Conservation (phyloP, 1,140 invertebrate species). For the Drosophila pseudoananassae region DNA sequence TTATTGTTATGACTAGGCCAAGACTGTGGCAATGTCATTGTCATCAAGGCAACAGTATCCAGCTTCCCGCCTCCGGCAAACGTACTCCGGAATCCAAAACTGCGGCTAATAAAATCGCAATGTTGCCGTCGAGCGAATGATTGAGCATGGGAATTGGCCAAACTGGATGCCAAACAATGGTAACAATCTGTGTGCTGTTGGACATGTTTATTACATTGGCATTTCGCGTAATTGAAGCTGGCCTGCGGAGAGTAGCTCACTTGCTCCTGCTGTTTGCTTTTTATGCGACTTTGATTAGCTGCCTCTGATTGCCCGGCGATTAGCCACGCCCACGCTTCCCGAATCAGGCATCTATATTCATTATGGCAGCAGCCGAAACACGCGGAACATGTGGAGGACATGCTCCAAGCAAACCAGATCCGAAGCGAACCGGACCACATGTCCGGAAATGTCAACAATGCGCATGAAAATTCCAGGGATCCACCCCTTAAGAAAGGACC, state of each 20-base stretch:
- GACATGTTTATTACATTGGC: slow-evolving; percentile 80
- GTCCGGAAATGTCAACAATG: slow-evolving; percentile 82
- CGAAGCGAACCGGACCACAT: slow-evolving; percentile 58
- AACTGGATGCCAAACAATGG: slow-evolving; percentile 44
- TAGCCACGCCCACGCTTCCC: slow-evolving; percentile 75
- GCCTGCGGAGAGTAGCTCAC: slow-evolving; percentile 27
- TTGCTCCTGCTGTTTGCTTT: slow-evolving; percentile 43
- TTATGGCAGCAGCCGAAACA: slow-evolving; percentile 59
- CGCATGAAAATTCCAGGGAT: slow-evolving; percentile 77
- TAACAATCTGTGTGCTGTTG: slow-evolving; percentile 71
- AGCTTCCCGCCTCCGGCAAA: neutral
- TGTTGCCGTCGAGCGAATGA: slow-evolving; percentile 52
- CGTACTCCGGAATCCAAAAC: neutral
- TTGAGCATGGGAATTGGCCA: slow-evolving; percentile 43
- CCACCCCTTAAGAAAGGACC: slow-evolving; percentile 40
- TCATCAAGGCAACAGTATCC: slow-evolving; percentile 35
- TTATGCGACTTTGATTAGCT: slow-evolving; percentile 79
- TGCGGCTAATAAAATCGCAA: slow-evolving; percentile 59
- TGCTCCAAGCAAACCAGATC: slow-evolving; percentile 27
- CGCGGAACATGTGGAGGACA: slow-evolving; percentile 40
- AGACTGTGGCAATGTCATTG: slow-evolving; percentile 51
- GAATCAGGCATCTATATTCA: slow-evolving; percentile 82
- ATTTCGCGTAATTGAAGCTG: slow-evolving; percentile 74
- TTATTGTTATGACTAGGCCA: slow-evolving; percentile 79
- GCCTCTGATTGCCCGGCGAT: slow-evolving; percentile 73